A percentile compares a stretch with the other conserved stretches of the same genome.
Evolutionary conservation across 2,113 vertebrate genomes (phyloP).

Genomic region (Siniperca knerii): DNA sequence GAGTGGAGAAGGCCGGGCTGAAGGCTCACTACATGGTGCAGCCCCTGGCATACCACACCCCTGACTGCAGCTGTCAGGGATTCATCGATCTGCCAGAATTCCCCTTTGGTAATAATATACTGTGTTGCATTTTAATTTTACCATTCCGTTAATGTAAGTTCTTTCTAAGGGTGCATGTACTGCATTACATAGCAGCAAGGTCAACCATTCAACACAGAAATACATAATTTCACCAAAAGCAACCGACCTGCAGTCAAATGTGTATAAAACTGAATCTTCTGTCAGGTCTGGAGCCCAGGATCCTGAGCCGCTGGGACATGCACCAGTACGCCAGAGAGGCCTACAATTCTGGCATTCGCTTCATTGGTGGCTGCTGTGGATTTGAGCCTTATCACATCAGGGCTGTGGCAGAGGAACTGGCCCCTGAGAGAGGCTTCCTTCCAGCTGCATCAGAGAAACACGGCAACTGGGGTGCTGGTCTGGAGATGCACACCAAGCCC

Average conservation of each 20-base stretch:
- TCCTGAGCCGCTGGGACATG: conserved; percentile 91
- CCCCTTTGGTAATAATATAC: conserved; percentile 90
- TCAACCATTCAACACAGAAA: background rate
- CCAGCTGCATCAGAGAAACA: conserved; percentile 94
- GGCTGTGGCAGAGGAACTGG: conserved; percentile 93
- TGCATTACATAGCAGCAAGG: background rate
- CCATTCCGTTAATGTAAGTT: background rate
- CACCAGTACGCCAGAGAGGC: conserved; percentile 92
- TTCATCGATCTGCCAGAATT: conserved; percentile 98
- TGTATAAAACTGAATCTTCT: background rate
- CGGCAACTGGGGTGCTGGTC: conserved; percentile 89
- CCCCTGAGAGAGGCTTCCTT: conserved; percentile 88
- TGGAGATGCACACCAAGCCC: conserved; percentile 98
- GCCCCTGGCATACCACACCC: conserved; percentile 95
- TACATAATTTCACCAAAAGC: conserved; percentile 6
- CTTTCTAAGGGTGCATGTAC: background rate
- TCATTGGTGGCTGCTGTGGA: conserved; percentile 96
- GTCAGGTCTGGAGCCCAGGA: conserved; percentile 89
- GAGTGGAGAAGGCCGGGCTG: conserved; percentile 89
- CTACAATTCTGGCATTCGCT: conserved; percentile 90
- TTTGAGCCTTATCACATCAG: conserved; percentile 96
- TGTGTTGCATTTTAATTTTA: background rate
- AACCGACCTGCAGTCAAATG: background rate
- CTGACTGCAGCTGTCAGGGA: conserved; percentile 95
- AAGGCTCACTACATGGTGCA: conserved; percentile 95